Percentiles rank a stretch among this genome's conserved stretches.
phyloP scores from a whole-genome alignment of 1,140 invertebrate genomes.

The Drosophila pachea region DNA sequence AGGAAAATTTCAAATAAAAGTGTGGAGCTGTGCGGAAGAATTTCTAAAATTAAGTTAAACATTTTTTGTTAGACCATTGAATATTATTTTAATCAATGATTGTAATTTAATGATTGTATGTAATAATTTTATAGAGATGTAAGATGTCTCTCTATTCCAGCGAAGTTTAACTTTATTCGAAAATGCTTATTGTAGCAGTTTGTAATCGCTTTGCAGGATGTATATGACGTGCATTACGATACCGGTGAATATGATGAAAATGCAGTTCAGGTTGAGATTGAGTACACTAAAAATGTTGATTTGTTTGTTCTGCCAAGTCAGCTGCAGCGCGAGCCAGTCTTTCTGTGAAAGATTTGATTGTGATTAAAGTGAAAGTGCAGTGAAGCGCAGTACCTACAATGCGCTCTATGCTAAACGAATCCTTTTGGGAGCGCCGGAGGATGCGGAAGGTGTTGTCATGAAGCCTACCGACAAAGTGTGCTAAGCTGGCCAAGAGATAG shows the following conservation, averaged over 20 bases:
- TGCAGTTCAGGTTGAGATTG: constrained; percentile 24
- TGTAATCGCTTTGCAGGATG: constrained; percentile 46
- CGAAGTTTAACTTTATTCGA: too few species aligned
- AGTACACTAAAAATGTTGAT: constrained; percentile 28
- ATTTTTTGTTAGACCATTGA: too few species aligned
- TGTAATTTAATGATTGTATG: too few species aligned
- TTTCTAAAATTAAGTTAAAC: too few species aligned
- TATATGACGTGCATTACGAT: constrained; percentile 37
- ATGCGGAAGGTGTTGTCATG: not conserved
- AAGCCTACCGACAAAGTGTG: not conserved
- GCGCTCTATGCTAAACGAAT: constrained; percentile 16
- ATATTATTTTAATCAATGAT: not conserved
- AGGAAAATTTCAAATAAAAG: not conserved
- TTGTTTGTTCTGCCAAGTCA: constrained; percentile 32
- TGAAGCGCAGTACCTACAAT: constrained; percentile 24
- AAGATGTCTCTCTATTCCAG: too few species aligned
- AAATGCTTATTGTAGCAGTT: constrained; percentile 1
- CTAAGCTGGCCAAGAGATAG: not conserved
- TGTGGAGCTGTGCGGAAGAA: too few species aligned
- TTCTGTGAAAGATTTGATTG: constrained; percentile 6
- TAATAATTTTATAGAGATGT: too few species aligned
- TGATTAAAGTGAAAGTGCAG: not conserved
- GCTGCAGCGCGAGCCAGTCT: constrained; percentile 45
- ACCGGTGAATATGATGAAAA: constrained; percentile 10
- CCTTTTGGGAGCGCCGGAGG: not conserved